Base-by-base conservation (phyloP, 1,140 invertebrate species). In the Aphelenchoides besseyi region DNA sequence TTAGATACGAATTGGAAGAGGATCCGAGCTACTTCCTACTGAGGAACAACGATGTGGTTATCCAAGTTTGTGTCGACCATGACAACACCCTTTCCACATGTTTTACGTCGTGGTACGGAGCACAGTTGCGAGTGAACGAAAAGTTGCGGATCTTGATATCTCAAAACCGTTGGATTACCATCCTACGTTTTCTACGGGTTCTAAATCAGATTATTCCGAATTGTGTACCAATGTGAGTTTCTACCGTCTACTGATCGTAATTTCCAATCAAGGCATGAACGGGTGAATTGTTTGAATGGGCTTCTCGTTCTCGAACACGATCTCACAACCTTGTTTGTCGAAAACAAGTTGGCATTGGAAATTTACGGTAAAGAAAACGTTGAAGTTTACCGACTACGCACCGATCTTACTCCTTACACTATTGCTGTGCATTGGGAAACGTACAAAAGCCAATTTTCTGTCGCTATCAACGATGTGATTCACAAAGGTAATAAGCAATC, bases 61-160 rank as follows among this genome's bases (percentile, higher is more conserved):
- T 66, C 36, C 63, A 66, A 66, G 3, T 66, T n/a, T 33, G 63
- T 53, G 30, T 66, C 30, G 63, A 66, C 36, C 63, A 66, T n/a
- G n/a, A 36, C 12, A 12, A 33, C 30, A 1, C 16, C 30, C 16
- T 66, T 28, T 16, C 63, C 16, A 37, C 12, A 9, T 66, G 63
- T 53, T 32, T 66, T 12, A 66, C 30, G 1, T 66, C 63, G 16
- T 66, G 63, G 63, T 66, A 36, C 36, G 63, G 63, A 37, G 16
- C 36, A 23, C 63, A 33, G 12, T 66, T 66, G 36, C 63, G 63
- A 3, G 16, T 29, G 41, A 66, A 66, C 3, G 63, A 66, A 53
- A 16, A 35, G 1, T 16, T 66, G n/a, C 12, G 29, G 32, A 18
- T n/a, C 16, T 29, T 66, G 30, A n/a, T 66, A 12, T 29, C 12